Evolutionary conservation across 2,113 vertebrate genomes (phyloP).

Genomic region (Setophaga kirtlandii): DNA sequence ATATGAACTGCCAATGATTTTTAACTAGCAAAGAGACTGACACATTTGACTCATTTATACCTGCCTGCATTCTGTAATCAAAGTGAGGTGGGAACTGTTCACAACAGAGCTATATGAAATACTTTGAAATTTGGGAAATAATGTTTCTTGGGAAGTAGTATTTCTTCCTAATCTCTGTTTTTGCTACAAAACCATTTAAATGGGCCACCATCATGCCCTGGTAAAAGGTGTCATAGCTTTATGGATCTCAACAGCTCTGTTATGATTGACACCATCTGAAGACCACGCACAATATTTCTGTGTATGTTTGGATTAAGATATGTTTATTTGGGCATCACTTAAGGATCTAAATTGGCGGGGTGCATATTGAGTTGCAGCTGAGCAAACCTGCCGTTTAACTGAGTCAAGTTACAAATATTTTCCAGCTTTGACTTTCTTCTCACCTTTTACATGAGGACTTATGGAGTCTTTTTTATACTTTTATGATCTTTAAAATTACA

Average conservation of each 20-base stretch:
- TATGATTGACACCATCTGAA: neutral
- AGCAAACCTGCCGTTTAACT: neutral
- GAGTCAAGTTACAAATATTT: neutral
- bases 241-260: neutral
- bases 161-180: neutral
- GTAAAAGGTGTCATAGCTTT: neutral
- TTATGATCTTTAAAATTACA: neutral
- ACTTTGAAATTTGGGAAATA: neutral
- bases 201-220: neutral
- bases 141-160: neutral
- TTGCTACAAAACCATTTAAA: neutral
- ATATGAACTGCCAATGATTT: neutral
- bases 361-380: neutral
- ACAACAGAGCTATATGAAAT: neutral
- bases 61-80: neutral
- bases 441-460: neutral
- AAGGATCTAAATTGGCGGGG: neutral
- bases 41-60: neutral
- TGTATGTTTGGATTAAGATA: neutral
- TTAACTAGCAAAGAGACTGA: neutral
- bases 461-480: neutral
- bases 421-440: neutral
- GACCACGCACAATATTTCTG: neutral
- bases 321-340: neutral
- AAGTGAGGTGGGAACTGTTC: neutral